These are phyloP conservation scores for Thera britannica DNA, from an alignment of 2,888 invertebrate genomes.

Conservation along the genomic window DNA sequence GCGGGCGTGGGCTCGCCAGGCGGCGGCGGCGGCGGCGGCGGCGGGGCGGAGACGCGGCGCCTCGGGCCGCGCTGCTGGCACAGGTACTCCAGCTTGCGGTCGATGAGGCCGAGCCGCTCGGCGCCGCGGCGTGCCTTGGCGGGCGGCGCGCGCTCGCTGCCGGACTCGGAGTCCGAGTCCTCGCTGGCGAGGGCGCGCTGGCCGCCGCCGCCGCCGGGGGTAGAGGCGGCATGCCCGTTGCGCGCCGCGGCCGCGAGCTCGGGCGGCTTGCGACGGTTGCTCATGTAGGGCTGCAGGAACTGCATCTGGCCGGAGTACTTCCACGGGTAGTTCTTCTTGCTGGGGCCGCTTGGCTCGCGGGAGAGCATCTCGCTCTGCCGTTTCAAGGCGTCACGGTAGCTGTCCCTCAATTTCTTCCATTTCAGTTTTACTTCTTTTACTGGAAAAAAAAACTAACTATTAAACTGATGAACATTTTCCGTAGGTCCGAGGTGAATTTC, in stretches of 20 bases:
- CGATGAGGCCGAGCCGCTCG: too few relatives aligned
- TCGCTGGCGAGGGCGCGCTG: constrained; percentile 16
- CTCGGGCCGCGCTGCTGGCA: constrained; percentile 8
- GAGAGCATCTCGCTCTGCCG: constrained; percentile 72
- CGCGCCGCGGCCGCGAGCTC: constrained; percentile 47
- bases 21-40: constrained; percentile 6
- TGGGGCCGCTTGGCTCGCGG: constrained; percentile 55
- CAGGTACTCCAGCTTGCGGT: too few relatives aligned
- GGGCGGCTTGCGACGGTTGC: constrained; percentile 66
- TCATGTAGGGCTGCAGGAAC: constrained; percentile 80
- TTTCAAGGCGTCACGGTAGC: constrained; percentile 78
- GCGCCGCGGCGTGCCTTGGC: too few relatives aligned
- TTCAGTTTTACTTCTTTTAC: constrained; percentile 78
- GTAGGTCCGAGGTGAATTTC: too few relatives aligned
- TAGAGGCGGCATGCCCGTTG: constrained; percentile 6
- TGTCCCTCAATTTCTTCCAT: constrained; percentile 79
- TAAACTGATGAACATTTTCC: too few relatives aligned
- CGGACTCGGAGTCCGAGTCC: constrained; percentile 25
- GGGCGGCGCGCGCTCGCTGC: constrained; percentile 30
- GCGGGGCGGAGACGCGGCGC: constrained; percentile 31
- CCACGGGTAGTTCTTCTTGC: constrained; percentile 71
- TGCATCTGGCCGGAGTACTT: constrained; percentile 76
- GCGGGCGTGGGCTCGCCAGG: constrained; percentile 9
- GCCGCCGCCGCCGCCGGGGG: too few relatives aligned
- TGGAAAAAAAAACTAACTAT: constrained; percentile 47